Conservation (phyloP, 2,888 invertebrate species). For the Amorpha juglandis region DNA sequence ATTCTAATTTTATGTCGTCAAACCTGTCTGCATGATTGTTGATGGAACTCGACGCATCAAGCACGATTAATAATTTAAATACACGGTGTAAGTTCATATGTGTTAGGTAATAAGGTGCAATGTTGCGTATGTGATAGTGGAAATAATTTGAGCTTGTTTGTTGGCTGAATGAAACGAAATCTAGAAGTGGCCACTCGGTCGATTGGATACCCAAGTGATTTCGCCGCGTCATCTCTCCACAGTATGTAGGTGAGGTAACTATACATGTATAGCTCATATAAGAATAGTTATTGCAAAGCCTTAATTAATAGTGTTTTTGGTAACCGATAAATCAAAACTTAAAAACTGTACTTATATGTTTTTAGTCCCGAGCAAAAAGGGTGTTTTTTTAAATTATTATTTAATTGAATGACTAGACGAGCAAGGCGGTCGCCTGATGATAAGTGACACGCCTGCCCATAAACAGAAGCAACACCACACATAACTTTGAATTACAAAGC, state of each 20-base stretch:
- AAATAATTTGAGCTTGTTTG: constrained; percentile 52
- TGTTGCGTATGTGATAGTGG: background rate
- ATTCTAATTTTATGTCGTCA: constrained; percentile 4
- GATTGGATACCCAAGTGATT: constrained; percentile 47
- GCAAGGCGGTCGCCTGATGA: too few relatives aligned
- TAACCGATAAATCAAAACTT: too few relatives aligned
- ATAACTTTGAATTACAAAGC: too few relatives aligned
- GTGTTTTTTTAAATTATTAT: too few relatives aligned
- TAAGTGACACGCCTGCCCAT: too few relatives aligned
- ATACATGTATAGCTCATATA: background rate
- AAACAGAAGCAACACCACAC: too few relatives aligned
- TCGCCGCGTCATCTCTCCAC: constrained; percentile 58
- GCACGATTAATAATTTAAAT: background rate
- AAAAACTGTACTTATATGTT: too few relatives aligned
- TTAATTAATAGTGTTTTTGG: too few relatives aligned
- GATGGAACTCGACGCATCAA: constrained; percentile 11
- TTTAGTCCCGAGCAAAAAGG: too few relatives aligned
- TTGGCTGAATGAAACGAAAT: constrained; percentile 51
- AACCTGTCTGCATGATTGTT: constrained; percentile 6
- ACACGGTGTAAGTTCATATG: background rate
- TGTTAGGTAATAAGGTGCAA: background rate
- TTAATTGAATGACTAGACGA: too few relatives aligned
- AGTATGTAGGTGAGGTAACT: constrained; percentile 3
- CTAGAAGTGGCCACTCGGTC: constrained; percentile 57
- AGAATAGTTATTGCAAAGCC: background rate